Percentiles rank a stretch among this genome's conserved stretches.
Conservation (phyloP, 37 sponge, comb jelly and placozoan species). For the Dysidea cf. avara region DNA sequence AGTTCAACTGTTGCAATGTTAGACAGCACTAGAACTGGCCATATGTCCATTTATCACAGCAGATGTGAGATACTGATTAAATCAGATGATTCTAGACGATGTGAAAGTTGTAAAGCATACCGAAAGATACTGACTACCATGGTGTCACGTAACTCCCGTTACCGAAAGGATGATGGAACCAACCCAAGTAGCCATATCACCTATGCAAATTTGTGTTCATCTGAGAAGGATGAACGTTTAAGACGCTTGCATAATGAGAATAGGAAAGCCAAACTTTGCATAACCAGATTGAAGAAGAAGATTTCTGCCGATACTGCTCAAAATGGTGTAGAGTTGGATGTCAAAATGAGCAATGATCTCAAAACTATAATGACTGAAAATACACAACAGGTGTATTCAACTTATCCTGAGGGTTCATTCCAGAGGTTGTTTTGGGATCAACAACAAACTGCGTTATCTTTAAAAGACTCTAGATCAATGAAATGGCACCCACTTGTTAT, state of each 20-base stretch:
- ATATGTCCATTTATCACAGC: conserved; percentile 10
- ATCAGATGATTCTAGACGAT: conserved; percentile 1
- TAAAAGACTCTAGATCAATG: background rate
- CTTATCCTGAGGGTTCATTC: conserved; percentile 4
- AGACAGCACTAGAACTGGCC: conserved; percentile 1
- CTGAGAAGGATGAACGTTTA: conserved; percentile 19
- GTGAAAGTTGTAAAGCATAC: conserved; percentile 8
- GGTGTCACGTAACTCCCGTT: background rate
- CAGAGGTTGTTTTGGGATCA: conserved; percentile 2
- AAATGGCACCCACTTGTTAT: conserved; percentile 4
- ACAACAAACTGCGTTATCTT: background rate
- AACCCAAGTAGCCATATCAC: conserved; percentile 17
- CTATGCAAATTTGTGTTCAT: background rate
- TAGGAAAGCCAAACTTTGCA: background rate
- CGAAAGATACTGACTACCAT: conserved; percentile 3
- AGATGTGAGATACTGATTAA: conserved; percentile 27
- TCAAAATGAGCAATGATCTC: background rate
- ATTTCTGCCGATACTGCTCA: background rate
- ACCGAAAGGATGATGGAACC: background rate
- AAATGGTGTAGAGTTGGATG: background rate
- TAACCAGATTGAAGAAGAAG: background rate
- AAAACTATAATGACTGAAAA: background rate
- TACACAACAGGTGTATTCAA: background rate
- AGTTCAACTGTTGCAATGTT: conserved; percentile 5
- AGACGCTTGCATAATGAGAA: background rate